Base-by-base conservation (phyloP, 1,140 invertebrate genomes). In the Drosophila burlai region DNA sequence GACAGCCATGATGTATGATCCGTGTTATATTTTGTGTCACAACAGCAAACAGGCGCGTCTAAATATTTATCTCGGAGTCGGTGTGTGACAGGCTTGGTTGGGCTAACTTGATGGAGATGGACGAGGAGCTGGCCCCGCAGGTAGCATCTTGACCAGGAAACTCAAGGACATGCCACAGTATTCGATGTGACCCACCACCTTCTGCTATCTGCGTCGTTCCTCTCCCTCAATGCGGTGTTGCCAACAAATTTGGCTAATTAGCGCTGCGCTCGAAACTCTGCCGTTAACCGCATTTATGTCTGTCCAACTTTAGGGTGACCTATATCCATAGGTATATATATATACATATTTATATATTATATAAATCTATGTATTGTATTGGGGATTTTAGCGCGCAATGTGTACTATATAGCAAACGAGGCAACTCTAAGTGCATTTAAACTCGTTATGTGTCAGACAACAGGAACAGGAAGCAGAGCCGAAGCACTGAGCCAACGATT, bases 1-100 rank as follows among this genome's bases (percentile, higher is more conserved):
- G 83, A 86, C 80, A 86, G 80, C 38, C 76, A 50, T 86, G 83
- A 86, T 86, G 84, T 89, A 86, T 86, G 83, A 77, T 71, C 72
- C 83, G 72, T 83, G 80, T 83, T 87, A 86, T 86, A 87, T 89
- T 86, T 86, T 77, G 61, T 86, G 83, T 87, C 83, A 86, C 80
- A 86, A 83, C 83, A 83, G 82, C 80, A 78, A 80, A 86, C 76
- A 76, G 82, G 77, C 75, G 83, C 80, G 67, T 87, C 83, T 77
- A 87, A 86, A 87, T 86, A 87, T 83, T 86, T 87, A 83, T 83
- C 80, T 71, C 54, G 58, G 43, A 55, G 18, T 55, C 52, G 16
- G 34, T 11, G 62, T 64, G 82, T 36, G 82, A 78, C 82, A 79
- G 34, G 40, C 52, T 7, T 47, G 31, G 24, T 24, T 24, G 26